phyloP scores from a whole-genome alignment of 1,140 invertebrate species.

The Dermatophagoides farinae region DNA sequence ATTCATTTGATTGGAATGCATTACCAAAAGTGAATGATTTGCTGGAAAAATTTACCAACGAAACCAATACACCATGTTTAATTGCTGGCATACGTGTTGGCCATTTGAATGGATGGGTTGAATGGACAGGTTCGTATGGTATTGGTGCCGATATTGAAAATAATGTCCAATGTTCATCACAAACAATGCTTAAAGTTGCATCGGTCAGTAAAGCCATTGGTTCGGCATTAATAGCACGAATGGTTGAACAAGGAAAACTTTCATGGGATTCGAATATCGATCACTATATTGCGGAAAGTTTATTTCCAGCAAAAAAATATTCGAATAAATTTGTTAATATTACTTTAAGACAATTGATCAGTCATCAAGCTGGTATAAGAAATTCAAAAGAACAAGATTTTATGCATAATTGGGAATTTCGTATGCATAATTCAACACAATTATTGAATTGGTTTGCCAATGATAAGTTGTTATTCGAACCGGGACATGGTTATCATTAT shows the following conservation, averaged over 20 bases:
- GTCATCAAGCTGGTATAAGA: background rate
- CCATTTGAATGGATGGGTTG: background rate
- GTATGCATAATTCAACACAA: slow-evolving; percentile 4
- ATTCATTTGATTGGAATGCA: background rate
- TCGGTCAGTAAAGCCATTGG: background rate
- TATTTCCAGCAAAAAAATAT: background rate
- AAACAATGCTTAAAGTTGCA: background rate
- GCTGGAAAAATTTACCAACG: background rate
- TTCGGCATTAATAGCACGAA: background rate
- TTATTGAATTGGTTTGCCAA: background rate
- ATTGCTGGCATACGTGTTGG: background rate
- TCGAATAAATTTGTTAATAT: background rate
- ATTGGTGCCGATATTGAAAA: slow-evolving; percentile 1
- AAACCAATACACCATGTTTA: background rate
- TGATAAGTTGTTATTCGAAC: background rate
- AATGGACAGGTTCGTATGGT: too few species aligned
- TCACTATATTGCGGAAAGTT: background rate
- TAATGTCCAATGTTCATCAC: background rate
- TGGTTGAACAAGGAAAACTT: slow-evolving; percentile 4
- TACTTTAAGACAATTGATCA: background rate
- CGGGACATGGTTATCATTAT: background rate
- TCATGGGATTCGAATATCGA: background rate
- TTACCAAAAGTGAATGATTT: background rate
- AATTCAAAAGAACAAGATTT: background rate
- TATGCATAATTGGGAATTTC: slow-evolving; percentile 5